Conservation (phyloP, 64 coral and sea anemone species). For the Catalaphyllia jardinei region DNA sequence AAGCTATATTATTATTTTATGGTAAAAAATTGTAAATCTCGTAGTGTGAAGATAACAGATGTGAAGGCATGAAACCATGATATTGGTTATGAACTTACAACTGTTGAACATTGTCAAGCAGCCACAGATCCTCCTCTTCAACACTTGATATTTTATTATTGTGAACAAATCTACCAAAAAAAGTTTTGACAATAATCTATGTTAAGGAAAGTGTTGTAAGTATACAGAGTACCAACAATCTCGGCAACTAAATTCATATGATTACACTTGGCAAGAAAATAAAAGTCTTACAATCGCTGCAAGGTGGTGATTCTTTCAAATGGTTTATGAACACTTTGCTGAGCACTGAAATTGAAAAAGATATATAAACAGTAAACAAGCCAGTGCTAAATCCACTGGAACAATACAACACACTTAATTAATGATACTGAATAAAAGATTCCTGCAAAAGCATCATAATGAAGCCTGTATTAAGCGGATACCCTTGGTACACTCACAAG, state of each 20-base stretch:
- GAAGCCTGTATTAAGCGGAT: too few species aligned
- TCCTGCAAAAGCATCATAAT: too few species aligned
- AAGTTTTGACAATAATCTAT: background rate
- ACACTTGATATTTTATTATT: conserved; percentile 48
- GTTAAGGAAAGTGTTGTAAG: background rate
- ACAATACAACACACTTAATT: background rate
- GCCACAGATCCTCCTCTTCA: conserved; percentile 77
- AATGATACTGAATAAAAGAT: background rate
- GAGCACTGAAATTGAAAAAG: conserved; percentile 18
- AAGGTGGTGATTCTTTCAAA: conserved; percentile 68
- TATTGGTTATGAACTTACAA: conserved; percentile 52
- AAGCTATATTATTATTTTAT: too few species aligned
- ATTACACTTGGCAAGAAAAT: background rate
- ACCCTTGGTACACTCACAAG: too few species aligned
- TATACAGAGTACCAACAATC: too few species aligned
- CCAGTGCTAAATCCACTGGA: background rate
- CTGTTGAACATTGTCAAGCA: conserved; percentile 33
- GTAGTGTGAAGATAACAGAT: too few species aligned
- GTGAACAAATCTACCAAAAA: conserved; percentile 63
- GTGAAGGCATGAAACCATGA: too few species aligned
- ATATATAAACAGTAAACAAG: background rate
- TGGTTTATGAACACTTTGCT: conserved; percentile 72
- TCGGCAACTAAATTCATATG: background rate
- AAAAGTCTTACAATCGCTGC: conserved; percentile 66
- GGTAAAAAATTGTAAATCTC: too few species aligned